Evolutionary conservation across 2,797 vertebrate species (phyloP).

Genomic region (Pelodytes ibericus): DNA sequence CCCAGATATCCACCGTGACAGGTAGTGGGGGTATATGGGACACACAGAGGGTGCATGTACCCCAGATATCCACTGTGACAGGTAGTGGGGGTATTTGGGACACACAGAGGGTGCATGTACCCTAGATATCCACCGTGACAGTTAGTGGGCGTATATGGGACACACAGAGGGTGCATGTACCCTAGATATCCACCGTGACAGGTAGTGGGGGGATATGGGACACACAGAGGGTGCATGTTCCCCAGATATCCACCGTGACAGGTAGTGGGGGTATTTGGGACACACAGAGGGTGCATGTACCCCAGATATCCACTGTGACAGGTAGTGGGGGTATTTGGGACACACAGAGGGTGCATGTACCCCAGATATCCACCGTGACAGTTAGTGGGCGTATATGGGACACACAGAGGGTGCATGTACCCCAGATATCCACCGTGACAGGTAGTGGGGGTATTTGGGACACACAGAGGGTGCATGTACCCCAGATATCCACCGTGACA

Average conservation of each 20-base stretch:
- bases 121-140: slow-evolving; percentile 79
- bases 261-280: slow-evolving; percentile 60
- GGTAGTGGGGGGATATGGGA: slow-evolving; percentile 60
- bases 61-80: slow-evolving; percentile 79
- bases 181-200: slow-evolving; percentile 79
- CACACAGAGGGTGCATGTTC: too few relatives aligned
- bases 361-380: slow-evolving; percentile 79
- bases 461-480: too few relatives aligned
- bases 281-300: too few relatives aligned
- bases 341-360: too few relatives aligned
- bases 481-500: slow-evolving; percentile 79
- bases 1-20: slow-evolving; percentile 79
- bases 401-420: too few relatives aligned
- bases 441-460: slow-evolving; percentile 60
- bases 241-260: slow-evolving; percentile 79
- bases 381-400: slow-evolving; percentile 60
- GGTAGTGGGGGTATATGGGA: slow-evolving; percentile 60
- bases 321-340: slow-evolving; percentile 60
- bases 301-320: slow-evolving; percentile 79
- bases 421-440: slow-evolving; percentile 79
- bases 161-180: too few relatives aligned
- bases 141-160: slow-evolving; percentile 60
- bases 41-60: too few relatives aligned
- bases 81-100: slow-evolving; percentile 60
- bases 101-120: too few relatives aligned